Evolutionary conservation across 2,888 invertebrate species (phyloP), one percentile per base, ranked within the genome.

Genomic region (Diachrysia chrysitis): DNA sequence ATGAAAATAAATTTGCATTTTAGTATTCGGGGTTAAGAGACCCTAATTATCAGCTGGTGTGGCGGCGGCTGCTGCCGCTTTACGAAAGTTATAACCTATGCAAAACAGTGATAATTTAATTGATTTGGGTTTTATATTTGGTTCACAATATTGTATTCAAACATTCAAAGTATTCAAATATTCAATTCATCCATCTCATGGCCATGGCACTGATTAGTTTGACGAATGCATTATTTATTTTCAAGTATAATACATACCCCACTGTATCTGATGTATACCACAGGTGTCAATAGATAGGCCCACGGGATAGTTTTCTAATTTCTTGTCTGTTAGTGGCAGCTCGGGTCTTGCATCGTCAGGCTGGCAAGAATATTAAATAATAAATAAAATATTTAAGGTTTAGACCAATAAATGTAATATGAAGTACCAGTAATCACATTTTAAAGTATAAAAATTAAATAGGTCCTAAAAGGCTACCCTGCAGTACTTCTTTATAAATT

Each of bases 221-320:
- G 25, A 25, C 25, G 25, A 25, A 25, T 4, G 6, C 25, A 42
- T 3, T 42, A n/a, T 4, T 42, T 16, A 32, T 17, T 17, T 46
- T 46, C 4, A 46, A 51, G 58, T 53, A 56, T 61, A 17, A 58
- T 67, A 86, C 89, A 93, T 88, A 89, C 97, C 97, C 95, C 97
- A 96, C 10, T 96, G 96, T 58, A 98, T 85, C 74, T 96, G 96
- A 83, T 96, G 96, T 57, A 96, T 96, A 1, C 97, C 96, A 35
- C 97, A 96, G 6, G 96, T 97, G 84, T 98, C 98, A 0, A 98
- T 92, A 7, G 96, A 96, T 66, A 98, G 89, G 14, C 99, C 99
- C 56, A 98, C 92, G 0, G 98, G 98, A 87, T 97, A 98, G 6
- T 98, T 98, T 83, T 99, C 98, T 85, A 97, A 96, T 73, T 97